Conservation (phyloP, 2,888 invertebrate genomes). For the Orchesellides sinensis region DNA sequence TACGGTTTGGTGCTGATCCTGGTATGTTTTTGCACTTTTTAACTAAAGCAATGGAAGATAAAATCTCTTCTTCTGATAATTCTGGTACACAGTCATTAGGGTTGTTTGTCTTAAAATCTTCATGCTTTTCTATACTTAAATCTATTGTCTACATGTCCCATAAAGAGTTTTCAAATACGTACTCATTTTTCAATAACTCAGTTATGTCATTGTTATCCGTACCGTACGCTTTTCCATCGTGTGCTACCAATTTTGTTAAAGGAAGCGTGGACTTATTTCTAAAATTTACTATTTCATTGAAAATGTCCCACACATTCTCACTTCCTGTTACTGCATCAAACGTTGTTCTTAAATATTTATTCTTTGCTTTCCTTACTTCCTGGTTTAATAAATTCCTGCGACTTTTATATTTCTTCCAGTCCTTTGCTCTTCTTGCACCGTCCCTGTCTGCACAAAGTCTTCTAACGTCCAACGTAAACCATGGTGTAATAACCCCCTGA, state of each 20-base stretch:
- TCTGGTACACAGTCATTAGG: neutral
- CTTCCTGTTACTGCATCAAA: too few species aligned
- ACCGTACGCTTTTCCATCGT: neutral
- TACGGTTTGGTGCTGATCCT: neutral
- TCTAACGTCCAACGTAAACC: too few species aligned
- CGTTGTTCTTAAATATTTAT: too few species aligned
- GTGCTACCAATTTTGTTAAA: neutral
- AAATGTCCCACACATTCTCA: neutral
- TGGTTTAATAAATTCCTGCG: too few species aligned
- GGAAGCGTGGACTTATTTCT: neutral
- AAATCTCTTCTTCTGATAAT: neutral
- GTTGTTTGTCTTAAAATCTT: neutral
- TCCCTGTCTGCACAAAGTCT: too few species aligned
- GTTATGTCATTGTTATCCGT: neutral
- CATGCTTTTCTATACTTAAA: neutral
- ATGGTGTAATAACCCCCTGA: too few species aligned
- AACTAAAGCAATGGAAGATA: neutral
- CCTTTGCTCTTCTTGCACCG: too few species aligned
- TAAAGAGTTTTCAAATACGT: neutral
- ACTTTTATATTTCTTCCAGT: too few species aligned
- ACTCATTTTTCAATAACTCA: neutral
- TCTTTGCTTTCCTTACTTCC: too few species aligned
- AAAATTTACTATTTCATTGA: neutral
- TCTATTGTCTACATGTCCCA: neutral
- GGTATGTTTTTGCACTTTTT: neutral